A percentile compares a stretch with the other conserved stretches of the same genome.
Conservation (phyloP, 2,888 invertebrate species). For the Neoscelio sp. region DNA sequence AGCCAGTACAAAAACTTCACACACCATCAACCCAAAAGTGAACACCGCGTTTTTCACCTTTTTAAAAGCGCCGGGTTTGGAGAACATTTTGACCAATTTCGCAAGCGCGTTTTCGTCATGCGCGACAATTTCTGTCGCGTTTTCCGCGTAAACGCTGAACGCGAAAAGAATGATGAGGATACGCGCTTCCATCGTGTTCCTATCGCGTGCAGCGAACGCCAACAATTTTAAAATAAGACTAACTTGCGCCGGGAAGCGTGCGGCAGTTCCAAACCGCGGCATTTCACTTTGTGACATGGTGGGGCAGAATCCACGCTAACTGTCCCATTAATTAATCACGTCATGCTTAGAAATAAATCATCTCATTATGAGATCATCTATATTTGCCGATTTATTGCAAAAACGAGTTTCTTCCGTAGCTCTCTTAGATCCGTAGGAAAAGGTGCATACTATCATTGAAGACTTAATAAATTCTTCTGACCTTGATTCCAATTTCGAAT, state of each 20-base stretch:
- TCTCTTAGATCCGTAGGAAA: neutral
- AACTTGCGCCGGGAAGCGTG: conserved; percentile 65
- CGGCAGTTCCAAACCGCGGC: conserved; percentile 57
- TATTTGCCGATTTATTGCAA: no score
- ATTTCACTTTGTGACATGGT: conserved; percentile 70
- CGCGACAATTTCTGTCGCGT: conserved; percentile 61
- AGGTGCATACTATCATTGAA: neutral
- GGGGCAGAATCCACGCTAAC: conserved; percentile 15
- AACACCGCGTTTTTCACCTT: no score
- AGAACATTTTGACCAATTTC: conserved; percentile 81
- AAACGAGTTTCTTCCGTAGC: no score
- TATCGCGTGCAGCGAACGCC: conserved; percentile 59
- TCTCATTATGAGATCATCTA: neutral
- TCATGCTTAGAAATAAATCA: neutral
- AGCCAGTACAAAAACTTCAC: no score
- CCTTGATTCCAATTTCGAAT: conserved; percentile 55
- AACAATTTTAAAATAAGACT: conserved; percentile 74
- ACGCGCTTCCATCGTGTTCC: conserved; percentile 60
- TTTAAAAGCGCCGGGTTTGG: conserved; percentile 82
- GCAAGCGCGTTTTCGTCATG: conserved; percentile 77
- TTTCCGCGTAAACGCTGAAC: conserved; percentile 65
- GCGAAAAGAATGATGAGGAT: conserved; percentile 55
- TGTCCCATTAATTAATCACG: conserved; percentile 35
- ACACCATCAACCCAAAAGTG: no score
- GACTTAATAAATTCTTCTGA: conserved; percentile 17